Percentiles rank a stretch among this genome's conserved stretches.
These are phyloP conservation scores for Steatocranus sp. DNA, from an alignment of 2,797 vertebrate genomes.

Conservation along the genomic window DNA sequence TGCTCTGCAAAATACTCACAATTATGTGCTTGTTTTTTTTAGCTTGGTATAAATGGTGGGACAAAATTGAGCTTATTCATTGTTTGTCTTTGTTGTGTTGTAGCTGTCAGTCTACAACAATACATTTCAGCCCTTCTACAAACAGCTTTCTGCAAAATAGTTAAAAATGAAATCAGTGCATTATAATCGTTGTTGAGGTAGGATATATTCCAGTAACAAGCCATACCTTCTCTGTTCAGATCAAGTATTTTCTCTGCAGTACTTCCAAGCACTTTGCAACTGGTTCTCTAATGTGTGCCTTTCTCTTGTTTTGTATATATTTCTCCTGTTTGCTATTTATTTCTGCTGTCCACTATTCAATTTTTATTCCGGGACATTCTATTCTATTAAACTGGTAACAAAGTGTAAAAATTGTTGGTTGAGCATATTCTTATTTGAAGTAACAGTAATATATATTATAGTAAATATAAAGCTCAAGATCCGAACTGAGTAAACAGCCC, in stretches of 20 bases:
- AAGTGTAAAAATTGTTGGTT: neutral
- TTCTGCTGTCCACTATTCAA: neutral
- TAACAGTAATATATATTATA: neutral
- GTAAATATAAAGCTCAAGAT: neutral
- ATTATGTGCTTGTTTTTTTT: neutral
- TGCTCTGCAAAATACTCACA: neutral
- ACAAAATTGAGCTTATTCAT: neutral
- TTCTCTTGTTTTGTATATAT: neutral
- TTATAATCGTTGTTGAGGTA: neutral
- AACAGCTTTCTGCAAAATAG: neutral
- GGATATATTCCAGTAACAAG: neutral
- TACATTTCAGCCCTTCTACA: neutral
- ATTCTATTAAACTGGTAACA: neutral
- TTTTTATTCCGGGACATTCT: neutral
- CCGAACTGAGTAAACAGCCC: fast-evolving
- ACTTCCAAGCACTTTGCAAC: neutral
- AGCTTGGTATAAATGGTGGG: neutral
- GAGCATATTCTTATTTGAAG: neutral
- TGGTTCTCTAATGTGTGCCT: neutral
- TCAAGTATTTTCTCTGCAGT: neutral
- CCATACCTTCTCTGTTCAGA: neutral
- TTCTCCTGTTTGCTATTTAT: neutral
- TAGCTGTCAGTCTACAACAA: neutral
- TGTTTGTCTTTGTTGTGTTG: neutral
- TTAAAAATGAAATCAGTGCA: neutral